Evolutionary conservation across 1,140 invertebrate genomes (phyloP).

Genomic region (Lepidotrigona ventralis): DNA sequence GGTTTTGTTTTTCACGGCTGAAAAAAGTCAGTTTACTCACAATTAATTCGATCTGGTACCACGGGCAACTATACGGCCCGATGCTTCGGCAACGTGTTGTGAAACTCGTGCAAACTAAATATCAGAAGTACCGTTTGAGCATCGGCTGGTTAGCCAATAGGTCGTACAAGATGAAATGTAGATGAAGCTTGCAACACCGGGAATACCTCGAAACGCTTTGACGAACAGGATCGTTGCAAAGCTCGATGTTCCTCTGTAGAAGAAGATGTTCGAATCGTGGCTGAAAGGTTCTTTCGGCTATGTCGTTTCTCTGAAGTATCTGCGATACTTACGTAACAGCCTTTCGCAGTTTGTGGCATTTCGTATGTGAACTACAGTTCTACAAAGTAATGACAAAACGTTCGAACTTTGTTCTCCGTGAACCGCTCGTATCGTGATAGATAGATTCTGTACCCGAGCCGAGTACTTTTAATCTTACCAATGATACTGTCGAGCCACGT

Average conservation of each 20-base stretch:
- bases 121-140: constrained; percentile 21
- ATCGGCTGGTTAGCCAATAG: constrained; percentile 45
- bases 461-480: not conserved
- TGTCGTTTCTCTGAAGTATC: no score
- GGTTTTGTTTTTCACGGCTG: not conserved
- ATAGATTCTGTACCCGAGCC: not conserved
- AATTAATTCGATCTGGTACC: constrained; percentile 27
- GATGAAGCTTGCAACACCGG: constrained; percentile 48
- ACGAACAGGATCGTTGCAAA: not conserved
- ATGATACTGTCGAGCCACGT: no score
- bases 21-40: constrained; percentile 7
- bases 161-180: constrained; percentile 51
- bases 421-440: not conserved
- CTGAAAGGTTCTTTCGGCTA: not conserved
- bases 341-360: not conserved
- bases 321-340: not conserved
- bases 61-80: not conserved
- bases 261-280: not conserved
- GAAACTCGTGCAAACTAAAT: constrained; percentile 37
- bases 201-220: constrained; percentile 28
- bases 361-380: not conserved
- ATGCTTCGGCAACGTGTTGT: not conserved
- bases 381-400: no score
- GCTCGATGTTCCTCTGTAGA: not conserved
- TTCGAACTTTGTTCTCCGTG: not conserved